Percentiles rank a stretch among this genome's conserved stretches.
Conservation (phyloP, 1,140 invertebrate species). For the Pachypsylla venusta region DNA sequence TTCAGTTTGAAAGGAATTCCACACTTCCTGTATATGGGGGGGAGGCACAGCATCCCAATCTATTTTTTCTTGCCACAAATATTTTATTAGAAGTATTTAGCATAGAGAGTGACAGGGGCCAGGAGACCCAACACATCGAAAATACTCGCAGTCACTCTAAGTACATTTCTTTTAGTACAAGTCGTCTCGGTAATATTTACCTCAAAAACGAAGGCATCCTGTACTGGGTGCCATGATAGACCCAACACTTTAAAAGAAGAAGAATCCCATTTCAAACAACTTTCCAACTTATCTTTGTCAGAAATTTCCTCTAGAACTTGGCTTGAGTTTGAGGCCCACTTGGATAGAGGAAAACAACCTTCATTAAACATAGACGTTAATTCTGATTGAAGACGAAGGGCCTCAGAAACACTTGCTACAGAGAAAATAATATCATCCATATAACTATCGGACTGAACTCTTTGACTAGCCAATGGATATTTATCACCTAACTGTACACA, state of each 20-base stretch:
- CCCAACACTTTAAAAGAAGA: conserved; percentile 13
- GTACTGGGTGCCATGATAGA: conserved; percentile 10
- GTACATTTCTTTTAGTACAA: neutral
- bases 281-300: neutral
- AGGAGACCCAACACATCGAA: conserved; percentile 28
- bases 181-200: neutral
- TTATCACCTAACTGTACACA: conserved; percentile 24
- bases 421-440: conserved; percentile 22
- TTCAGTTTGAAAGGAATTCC: neutral
- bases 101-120: conserved; percentile 23
- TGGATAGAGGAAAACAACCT: conserved; percentile 23
- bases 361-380: conserved; percentile 18
- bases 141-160: conserved; percentile 20
- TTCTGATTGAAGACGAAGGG: conserved; percentile 18
- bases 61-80: neutral
- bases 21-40: neutral
- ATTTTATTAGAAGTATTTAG: neutral
- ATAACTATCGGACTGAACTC: conserved; percentile 21
- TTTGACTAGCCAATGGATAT: conserved; percentile 18
- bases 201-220: neutral
- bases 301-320: conserved; percentile 12
- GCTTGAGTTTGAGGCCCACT: conserved; percentile 19
- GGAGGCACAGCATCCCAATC: neutral
- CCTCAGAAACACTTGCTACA: conserved; percentile 17
- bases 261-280: too few species aligned